Base-by-base conservation (phyloP, 1,140 invertebrate species). In the Charaxes varanes region DNA sequence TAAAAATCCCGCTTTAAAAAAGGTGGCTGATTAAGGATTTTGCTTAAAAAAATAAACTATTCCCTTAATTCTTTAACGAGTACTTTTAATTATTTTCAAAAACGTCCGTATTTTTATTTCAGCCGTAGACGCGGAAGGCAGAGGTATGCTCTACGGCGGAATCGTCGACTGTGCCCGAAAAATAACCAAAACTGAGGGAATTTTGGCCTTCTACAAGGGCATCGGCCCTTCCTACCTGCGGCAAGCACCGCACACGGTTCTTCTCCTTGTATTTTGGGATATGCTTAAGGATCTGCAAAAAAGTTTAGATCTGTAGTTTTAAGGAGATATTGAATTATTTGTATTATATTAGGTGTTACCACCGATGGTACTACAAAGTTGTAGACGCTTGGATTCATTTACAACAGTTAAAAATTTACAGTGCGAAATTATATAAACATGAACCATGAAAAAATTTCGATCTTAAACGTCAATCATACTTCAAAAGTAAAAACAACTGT, bases 231-330 rank as follows among this genome's bases (percentile, higher is more conserved):
- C 90, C 1, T 95, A 95, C 82, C 83, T 96, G 14, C 86, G 95
- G 28, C 88, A 96, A 54, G 94, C 93, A 0, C 95, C 95, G 2
- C 95, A 97, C 63, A 94, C 94, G 0, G 90, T 96, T 1, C 73
- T 97, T 0, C 91, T 91, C 52, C 84, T 97, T 17, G 88, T 96
- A 11, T 95, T 97, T 77, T 97, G 95, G 89, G 93, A 95, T 67
- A 86, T 92, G 81, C 79, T 96, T 5, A 88, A 90, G 52, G 81
- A 84, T 59, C n/a, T 83, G 5, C 69, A 80, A 47, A 73, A 78
- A 48, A 46, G 13, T 44, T 18, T 35, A 27, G 37, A 43, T 21
- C 10, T 35, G 21, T 46, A 41, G 27, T 40, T 18, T 34, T 41
- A 33, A 24, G 6, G 16, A 5, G 2, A 11, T 3, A 27, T n/a